These are phyloP conservation scores for Chrysogorgia sp. DNA, from an alignment of 92 coral and sea anemone species.

Conservation along the genomic window DNA sequence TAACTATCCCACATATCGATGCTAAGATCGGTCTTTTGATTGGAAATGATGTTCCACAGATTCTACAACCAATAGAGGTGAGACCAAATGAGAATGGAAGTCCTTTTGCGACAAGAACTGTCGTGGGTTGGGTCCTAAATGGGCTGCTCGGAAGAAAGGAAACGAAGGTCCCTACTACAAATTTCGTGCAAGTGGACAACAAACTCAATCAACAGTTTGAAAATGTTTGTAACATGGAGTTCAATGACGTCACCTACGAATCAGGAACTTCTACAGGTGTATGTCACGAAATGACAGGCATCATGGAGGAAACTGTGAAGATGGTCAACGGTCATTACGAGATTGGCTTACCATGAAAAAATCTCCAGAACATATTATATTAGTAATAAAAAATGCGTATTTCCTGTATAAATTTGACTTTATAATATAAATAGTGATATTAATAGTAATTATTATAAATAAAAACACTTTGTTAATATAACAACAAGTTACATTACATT, in stretches of 20 bases:
- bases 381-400: too few relatives aligned
- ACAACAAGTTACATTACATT: too few relatives aligned
- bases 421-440: too few relatives aligned
- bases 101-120: constrained; percentile 61
- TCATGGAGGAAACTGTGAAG: constrained; percentile 52
- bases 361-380: too few relatives aligned
- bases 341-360: constrained; percentile 67
- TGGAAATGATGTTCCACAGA: constrained; percentile 46
- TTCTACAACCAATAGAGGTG: constrained; percentile 55
- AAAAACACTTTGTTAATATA: too few relatives aligned
- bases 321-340: constrained; percentile 59
- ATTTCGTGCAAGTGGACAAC: constrained; percentile 25
- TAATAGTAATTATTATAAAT: too few relatives aligned
- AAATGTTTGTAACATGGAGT: constrained; percentile 61
- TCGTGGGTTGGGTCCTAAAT: constrained; percentile 72
- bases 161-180: constrained; percentile 10
- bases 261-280: constrained; percentile 44
- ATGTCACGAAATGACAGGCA: constrained; percentile 48
- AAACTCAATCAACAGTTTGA: constrained; percentile 49
- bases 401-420: too few relatives aligned
- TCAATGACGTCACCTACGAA: constrained; percentile 59
- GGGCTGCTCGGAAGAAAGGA: constrained; percentile 64
- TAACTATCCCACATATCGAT: constrained; percentile 16
- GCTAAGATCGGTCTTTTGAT: constrained; percentile 37
- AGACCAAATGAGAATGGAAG: constrained; percentile 55